phyloP scores from a whole-genome alignment of 2,113 vertebrate species.

The Lipophrys pholis region DNA sequence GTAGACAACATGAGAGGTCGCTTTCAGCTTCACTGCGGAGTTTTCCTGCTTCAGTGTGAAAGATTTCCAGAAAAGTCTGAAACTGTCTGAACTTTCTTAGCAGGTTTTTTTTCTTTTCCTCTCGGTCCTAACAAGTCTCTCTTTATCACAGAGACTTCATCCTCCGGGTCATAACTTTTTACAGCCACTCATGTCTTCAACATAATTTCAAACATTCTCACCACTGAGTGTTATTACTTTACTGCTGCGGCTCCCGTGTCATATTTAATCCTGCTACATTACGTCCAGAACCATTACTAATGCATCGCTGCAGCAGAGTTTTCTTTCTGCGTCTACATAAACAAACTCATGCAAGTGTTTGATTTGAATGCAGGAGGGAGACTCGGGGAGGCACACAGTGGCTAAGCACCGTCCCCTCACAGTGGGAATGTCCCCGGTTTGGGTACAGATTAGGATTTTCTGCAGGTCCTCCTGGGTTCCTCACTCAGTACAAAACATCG shows the following conservation, averaged over 20 bases:
- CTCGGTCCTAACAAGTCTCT: constrained; percentile 23
- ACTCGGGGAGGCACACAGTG: no score
- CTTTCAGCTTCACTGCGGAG: constrained; percentile 6
- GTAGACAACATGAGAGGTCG: constrained; percentile 12
- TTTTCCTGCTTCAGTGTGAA: background rate
- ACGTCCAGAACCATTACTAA: background rate
- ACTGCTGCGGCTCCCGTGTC: constrained; percentile 1
- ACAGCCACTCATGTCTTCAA: constrained; percentile 33
- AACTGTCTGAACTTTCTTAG: constrained; percentile 27
- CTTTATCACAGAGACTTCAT: constrained; percentile 29
- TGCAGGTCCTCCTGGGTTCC: no score
- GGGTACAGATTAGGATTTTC: no score
- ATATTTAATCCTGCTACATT: constrained; percentile 8
- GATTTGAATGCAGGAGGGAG: background rate
- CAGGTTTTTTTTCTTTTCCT: background rate
- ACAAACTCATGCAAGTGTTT: background rate
- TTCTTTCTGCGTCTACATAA: background rate
- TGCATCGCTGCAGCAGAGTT: background rate
- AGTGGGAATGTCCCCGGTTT: no score
- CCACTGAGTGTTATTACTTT: constrained; percentile 20
- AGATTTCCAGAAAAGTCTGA: constrained; percentile 20
- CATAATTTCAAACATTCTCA: constrained; percentile 45
- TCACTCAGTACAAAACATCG: no score
- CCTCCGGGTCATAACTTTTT: constrained; percentile 37
- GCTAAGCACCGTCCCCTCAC: no score